These are phyloP conservation scores for Halesus radiatus DNA, from an alignment of 1,140 invertebrate genomes.

Conservation along the genomic window DNA sequence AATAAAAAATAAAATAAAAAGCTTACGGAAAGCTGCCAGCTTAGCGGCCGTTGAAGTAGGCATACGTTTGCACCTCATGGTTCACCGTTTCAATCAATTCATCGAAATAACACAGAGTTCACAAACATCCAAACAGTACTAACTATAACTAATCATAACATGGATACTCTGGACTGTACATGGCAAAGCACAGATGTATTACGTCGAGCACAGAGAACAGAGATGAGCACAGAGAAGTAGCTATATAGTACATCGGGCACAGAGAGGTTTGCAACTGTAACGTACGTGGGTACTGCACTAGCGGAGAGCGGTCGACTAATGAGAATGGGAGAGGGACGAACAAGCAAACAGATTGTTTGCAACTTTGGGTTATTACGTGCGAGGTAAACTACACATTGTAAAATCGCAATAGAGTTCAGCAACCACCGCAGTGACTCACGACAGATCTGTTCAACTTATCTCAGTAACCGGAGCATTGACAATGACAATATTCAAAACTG, in stretches of 20 bases:
- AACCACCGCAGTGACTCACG: not conserved
- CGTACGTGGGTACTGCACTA: not conserved
- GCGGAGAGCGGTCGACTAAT: constrained; percentile 18
- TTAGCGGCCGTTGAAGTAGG: constrained; percentile 69
- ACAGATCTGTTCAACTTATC: too few species aligned
- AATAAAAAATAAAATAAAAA: constrained; percentile 67
- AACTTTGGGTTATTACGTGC: constrained; percentile 18
- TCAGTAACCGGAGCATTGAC: too few species aligned
- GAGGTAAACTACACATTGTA: not conserved
- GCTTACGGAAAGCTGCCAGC: constrained; percentile 70
- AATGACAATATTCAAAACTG: too few species aligned
- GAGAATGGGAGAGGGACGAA: not conserved
- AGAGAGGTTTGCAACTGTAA: too few species aligned
- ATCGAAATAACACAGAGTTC: constrained; percentile 24
- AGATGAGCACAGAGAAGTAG: too few species aligned
- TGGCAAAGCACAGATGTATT: too few species aligned
- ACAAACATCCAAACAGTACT: not conserved
- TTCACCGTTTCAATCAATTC: constrained; percentile 46
- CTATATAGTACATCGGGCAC: too few species aligned
- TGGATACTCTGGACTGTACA: not conserved
- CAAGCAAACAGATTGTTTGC: constrained; percentile 10
- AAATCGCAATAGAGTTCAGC: constrained; percentile 2
- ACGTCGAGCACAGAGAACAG: too few species aligned
- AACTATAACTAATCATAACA: too few species aligned
- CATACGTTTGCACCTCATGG: constrained; percentile 70